A percentile compares a stretch with the other conserved stretches of the same genome.
Evolutionary conservation across 2,888 invertebrate genomes (phyloP).

Genomic region (Cheilosia pagana): DNA sequence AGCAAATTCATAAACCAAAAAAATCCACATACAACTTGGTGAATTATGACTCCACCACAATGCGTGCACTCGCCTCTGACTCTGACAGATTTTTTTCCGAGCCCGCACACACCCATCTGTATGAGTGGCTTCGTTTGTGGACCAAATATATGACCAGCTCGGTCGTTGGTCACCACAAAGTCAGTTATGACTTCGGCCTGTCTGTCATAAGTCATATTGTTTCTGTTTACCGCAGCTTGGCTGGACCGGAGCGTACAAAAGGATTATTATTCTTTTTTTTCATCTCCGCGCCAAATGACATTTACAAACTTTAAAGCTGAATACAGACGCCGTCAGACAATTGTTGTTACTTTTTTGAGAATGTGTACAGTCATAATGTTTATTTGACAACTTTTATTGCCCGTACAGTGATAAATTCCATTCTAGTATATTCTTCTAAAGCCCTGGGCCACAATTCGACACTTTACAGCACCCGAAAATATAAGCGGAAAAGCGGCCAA

Average conservation of each 20-base stretch:
- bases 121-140: slow-evolving; percentile 68
- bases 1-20: neutral
- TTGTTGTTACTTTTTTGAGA: slow-evolving; percentile 40
- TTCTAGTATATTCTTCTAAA: slow-evolving; percentile 30
- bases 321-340: slow-evolving; percentile 13
- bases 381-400: slow-evolving; percentile 78
- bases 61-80: slow-evolving; percentile 20
- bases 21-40: slow-evolving; percentile 37
- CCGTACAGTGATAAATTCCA: slow-evolving; percentile 76
- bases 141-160: slow-evolving; percentile 66
- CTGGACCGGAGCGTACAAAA: slow-evolving; percentile 3
- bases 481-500: slow-evolving; percentile 27
- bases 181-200: slow-evolving; percentile 71
- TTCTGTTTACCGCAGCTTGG: slow-evolving; percentile 21
- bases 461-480: slow-evolving; percentile 37
- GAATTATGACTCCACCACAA: slow-evolving; percentile 59
- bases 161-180: slow-evolving; percentile 74
- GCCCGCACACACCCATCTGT: slow-evolving; percentile 4
- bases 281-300: slow-evolving; percentile 21
- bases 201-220: slow-evolving; percentile 69
- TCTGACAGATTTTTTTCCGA: slow-evolving; percentile 3
- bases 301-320: slow-evolving; percentile 47
- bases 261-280: slow-evolving; percentile 43
- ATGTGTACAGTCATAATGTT: slow-evolving; percentile 75
- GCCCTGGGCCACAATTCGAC: slow-evolving; percentile 14